These are phyloP conservation scores for Canis aureus DNA, from an alignment of 2,113 vertebrate species.

Conservation along the genomic window DNA sequence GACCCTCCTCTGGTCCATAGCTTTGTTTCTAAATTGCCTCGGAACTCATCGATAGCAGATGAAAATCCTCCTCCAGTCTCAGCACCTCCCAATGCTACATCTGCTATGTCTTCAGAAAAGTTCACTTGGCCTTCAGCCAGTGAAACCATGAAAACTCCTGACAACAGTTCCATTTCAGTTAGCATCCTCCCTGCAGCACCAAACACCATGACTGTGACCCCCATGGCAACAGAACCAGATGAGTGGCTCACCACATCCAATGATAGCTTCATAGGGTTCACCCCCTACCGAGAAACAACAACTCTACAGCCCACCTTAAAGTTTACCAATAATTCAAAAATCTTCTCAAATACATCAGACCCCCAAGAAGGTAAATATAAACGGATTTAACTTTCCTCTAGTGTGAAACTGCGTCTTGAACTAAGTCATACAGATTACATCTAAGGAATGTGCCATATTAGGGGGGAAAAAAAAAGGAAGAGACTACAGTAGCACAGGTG, in stretches of 20 bases:
- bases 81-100: background rate
- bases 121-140: background rate
- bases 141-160: background rate
- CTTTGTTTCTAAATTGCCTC: conserved; percentile 49
- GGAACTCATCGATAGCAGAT: conserved; percentile 54
- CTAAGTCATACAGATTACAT: background rate
- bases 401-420: background rate
- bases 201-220: background rate
- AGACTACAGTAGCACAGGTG: too few relatives aligned
- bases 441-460: background rate
- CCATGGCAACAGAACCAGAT: background rate
- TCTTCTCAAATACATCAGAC: conserved; percentile 71
- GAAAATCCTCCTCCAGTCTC: background rate
- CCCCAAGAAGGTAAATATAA: conserved; percentile 77
- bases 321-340: conserved; percentile 73
- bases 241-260: conserved; percentile 27
- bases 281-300: conserved; percentile 57
- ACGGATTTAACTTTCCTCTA: background rate
- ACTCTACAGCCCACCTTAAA: conserved; percentile 66
- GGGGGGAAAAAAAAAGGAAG: background rate
- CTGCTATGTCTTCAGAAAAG: background rate
- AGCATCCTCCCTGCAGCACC: background rate
- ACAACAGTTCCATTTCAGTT: background rate
- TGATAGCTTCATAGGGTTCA: background rate
- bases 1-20: background rate